Base-by-base conservation (phyloP, 2,113 vertebrate species). In the Centropristis striata region DNA sequence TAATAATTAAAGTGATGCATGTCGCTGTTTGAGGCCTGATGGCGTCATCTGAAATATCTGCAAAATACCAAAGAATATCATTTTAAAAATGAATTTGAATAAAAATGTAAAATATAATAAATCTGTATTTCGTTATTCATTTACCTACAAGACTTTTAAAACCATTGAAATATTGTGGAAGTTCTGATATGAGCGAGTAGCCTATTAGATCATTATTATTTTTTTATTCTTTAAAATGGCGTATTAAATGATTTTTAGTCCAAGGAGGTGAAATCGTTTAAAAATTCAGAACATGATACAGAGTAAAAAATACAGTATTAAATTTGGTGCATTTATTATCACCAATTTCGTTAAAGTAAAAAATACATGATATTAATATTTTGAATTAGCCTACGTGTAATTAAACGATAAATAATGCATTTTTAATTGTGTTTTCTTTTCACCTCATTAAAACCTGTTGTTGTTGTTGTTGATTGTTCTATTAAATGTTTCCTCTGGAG, bases 361-460 rank as follows among this genome's bases (percentile, higher is more conserved):
- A 55, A 16, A 23, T 46, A 79, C 28, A 78, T 57, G 12, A 5
- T 53, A 72, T 64, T 65, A 51, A 28, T 27, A 46, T 75, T 85
- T 76, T 73, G 6, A 71, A 81, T 88, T 44, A 79, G 49, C 55
- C 58, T 74, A 55, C 65, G 66, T 83, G 77, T 86, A 88, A 83
- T 88, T 88, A 79, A 86, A 81, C 58, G 18, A 69, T 87, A 83
- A 86, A 88, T 86, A 78, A 83, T 89, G 54, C 76, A 81, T 78
- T 88, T 83, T 78, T 88, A 85, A 88, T 85, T 83, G 72, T 89
- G 78, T 72, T 90, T 79, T 81, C 54, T 39, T 58, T 79, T 75
- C 39, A 53, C 32, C 60, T 88, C 72, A 88, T 89, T 86, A 89
- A 86, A 86, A 70, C 25, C 41, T 60, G 9, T 75, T 80, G 74